A percentile compares a stretch with the other conserved stretches of the same genome.
Conservation (phyloP, 2,888 invertebrate species). For the Prionchulus punctatus region DNA sequence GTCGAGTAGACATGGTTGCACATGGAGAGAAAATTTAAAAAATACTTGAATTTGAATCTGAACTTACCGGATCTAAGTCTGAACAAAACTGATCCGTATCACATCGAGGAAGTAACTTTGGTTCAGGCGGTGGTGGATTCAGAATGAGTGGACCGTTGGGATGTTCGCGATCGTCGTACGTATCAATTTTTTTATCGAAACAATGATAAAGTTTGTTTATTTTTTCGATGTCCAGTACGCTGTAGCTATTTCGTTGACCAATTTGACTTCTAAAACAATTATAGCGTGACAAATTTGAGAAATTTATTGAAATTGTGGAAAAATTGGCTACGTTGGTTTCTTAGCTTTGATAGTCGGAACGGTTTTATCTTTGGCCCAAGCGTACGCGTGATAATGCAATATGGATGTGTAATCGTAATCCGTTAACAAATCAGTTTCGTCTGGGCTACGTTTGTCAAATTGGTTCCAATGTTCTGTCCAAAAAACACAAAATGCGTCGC, state of each 20-base stretch:
- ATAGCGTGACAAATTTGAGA: neutral
- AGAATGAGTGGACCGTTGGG: no score
- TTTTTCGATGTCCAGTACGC: constrained; percentile 12
- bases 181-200: neutral
- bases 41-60: neutral
- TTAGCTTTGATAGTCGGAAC: constrained; percentile 13
- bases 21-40: neutral
- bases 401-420: constrained; percentile 14
- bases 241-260: constrained; percentile 14
- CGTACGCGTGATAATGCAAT: constrained; percentile 15
- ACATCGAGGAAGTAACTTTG: neutral
- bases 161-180: neutral
- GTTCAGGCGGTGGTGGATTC: no score
- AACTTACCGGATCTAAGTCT: neutral
- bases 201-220: constrained; percentile 15
- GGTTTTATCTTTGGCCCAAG: constrained; percentile 15
- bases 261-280: constrained; percentile 8
- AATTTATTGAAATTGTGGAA: neutral
- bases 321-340: neutral
- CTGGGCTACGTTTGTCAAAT: constrained; percentile 13
- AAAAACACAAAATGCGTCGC: neutral
- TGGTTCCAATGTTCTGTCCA: constrained; percentile 14
- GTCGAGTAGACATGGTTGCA: neutral
- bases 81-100: neutral
- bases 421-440: constrained; percentile 13